phyloP scores from a whole-genome alignment of 2,797 vertebrate species.

The Oceanodroma leucorhoa region DNA sequence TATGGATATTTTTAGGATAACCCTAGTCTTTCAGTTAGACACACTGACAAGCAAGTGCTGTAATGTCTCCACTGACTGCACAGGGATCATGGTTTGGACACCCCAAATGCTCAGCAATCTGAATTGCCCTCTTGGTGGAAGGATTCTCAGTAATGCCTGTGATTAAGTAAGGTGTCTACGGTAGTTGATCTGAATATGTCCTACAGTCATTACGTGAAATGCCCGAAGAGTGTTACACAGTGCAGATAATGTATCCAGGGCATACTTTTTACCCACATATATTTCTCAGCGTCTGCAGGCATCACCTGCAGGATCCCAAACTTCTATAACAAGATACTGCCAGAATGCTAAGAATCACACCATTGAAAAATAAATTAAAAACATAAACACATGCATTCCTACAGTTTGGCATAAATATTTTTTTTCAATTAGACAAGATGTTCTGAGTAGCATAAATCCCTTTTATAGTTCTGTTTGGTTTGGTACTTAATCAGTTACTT shows the following conservation, averaged over 20 bases:
- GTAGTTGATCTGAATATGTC: not conserved
- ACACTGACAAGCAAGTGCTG: not conserved
- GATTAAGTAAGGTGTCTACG: not conserved
- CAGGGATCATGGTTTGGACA: not conserved
- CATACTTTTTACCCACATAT: not conserved
- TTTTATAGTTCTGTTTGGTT: constrained; percentile 50
- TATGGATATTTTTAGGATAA: not conserved
- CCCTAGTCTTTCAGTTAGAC: not conserved
- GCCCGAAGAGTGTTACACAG: not conserved
- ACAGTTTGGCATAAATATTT: not conserved
- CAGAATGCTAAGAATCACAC: not conserved
- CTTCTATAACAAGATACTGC: not conserved
- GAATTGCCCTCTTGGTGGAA: not conserved
- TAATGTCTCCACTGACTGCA: not conserved
- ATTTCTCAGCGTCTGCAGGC: not conserved
- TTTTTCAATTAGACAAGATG: constrained; percentile 47
- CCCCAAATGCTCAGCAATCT: not conserved
- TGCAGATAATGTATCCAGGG: not conserved
- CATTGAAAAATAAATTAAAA: constrained; percentile 38
- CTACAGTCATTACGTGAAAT: not conserved
- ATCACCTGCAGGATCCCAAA: not conserved
- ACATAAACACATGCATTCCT: not conserved
- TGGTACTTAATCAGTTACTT: constrained; percentile 52
- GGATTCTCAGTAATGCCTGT: not conserved
- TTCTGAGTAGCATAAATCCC: constrained; percentile 54